phyloP scores from a whole-genome alignment of 23 tunicate species.

The Phallusia fumigata region DNA sequence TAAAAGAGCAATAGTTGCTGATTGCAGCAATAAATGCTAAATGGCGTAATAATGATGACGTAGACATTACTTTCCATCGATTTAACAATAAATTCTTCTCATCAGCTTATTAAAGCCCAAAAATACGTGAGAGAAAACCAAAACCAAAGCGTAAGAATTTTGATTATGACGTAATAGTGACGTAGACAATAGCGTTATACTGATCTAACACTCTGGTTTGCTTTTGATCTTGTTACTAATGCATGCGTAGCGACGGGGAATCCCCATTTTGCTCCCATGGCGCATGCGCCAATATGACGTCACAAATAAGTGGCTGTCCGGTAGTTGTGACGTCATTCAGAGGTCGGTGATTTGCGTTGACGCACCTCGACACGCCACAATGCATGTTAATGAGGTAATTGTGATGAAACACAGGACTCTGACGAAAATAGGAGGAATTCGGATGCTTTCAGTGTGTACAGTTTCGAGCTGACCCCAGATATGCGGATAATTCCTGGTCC shows the following conservation, averaged over 20 bases:
- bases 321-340: neutral
- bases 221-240: conserved; percentile 11
- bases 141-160: conserved; percentile 43
- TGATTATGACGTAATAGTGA: neutral
- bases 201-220: conserved; percentile 7
- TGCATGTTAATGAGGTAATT: neutral
- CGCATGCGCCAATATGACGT: neutral
- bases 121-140: conserved; percentile 57
- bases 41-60: neutral
- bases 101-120: conserved; percentile 72
- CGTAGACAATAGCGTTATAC: neutral
- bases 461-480: conserved; percentile 81
- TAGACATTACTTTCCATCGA: neutral
- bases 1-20: neutral
- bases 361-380: neutral
- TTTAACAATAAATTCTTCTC: neutral
- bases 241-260: neutral
- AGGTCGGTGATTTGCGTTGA: neutral
- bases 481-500: conserved; percentile 50
- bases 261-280: conserved; percentile 4
- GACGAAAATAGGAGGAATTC: conserved; percentile 27
- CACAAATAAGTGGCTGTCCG: neutral
- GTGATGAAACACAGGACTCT: neutral
- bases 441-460: conserved; percentile 88
- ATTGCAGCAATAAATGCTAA: neutral